phyloP scores from a whole-genome alignment of 2,797 vertebrate species.

The Sebastes oblongus region DNA sequence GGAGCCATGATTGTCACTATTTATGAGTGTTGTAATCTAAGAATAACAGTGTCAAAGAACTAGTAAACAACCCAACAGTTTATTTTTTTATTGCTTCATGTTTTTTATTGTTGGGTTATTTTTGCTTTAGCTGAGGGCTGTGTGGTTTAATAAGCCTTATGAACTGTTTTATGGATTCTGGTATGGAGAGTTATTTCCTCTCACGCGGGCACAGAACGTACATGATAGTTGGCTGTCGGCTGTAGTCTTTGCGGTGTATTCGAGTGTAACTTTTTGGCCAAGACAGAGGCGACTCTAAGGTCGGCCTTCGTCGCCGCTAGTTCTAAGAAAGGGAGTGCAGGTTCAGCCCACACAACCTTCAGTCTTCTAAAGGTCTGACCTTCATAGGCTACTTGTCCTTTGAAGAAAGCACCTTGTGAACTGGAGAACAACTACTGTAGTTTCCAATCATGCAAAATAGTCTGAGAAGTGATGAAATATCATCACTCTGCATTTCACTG shows the following conservation, averaged over 20 bases:
- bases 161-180: too few relatives aligned
- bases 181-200: too few relatives aligned
- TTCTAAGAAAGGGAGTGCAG: not conserved
- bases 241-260: too few relatives aligned
- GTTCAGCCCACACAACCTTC: not conserved
- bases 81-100: not conserved
- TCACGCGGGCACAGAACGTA: accelerated
- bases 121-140: not conserved
- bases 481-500: not conserved
- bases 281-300: too few relatives aligned
- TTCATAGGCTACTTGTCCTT: not conserved
- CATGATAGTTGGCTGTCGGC: too few relatives aligned
- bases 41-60: not conserved
- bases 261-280: too few relatives aligned
- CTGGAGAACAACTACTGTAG: not conserved
- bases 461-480: not conserved
- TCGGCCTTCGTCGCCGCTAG: too few relatives aligned
- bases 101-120: not conserved
- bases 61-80: not conserved
- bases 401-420: not conserved
- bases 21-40: not conserved
- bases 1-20: not conserved
- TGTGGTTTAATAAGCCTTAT: not conserved
- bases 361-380: not conserved
- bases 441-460: not conserved